A percentile compares a stretch with the other conserved stretches of the same genome.
These are phyloP conservation scores for Astyanax mexicanus DNA, from an alignment of 2,797 vertebrate genomes.

Conservation along the genomic window DNA sequence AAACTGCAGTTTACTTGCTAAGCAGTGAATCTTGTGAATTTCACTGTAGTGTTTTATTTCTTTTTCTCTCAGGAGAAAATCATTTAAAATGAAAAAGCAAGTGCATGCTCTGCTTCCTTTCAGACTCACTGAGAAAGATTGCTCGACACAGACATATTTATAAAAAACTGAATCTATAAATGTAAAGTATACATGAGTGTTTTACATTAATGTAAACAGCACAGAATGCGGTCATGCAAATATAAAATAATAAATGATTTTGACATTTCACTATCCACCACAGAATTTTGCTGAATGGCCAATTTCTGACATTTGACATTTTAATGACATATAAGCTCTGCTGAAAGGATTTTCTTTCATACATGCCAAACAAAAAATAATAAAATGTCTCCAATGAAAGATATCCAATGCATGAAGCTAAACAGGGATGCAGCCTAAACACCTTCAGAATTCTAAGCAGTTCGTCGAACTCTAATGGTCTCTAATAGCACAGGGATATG, in stretches of 20 bases:
- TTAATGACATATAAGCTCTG: neutral
- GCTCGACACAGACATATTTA: neutral
- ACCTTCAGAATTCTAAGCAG: slow-evolving; percentile 35
- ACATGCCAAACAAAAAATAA: neutral
- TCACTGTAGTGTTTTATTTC: slow-evolving; percentile 15
- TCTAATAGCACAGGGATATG: slow-evolving; percentile 42
- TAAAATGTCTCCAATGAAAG: neutral
- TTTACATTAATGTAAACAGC: neutral
- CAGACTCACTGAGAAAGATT: slow-evolving; percentile 7
- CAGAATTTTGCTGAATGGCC: neutral
- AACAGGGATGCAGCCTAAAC: neutral
- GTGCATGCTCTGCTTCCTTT: neutral
- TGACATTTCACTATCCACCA: neutral
- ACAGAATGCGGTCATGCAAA: no score
- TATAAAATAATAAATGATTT: neutral
- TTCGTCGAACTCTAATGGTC: slow-evolving; percentile 31
- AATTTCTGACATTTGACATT: neutral
- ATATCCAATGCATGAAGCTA: neutral
- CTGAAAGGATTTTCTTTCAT: neutral
- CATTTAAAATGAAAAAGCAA: neutral
- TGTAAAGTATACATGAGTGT: neutral
- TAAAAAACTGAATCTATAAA: neutral
- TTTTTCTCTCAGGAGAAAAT: slow-evolving; percentile 8
- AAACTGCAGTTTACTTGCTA: neutral
- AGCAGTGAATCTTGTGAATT: slow-evolving; percentile 14